Conservation (phyloP, 2,113 vertebrate species). For the Petrocephalus microphthalmus region DNA sequence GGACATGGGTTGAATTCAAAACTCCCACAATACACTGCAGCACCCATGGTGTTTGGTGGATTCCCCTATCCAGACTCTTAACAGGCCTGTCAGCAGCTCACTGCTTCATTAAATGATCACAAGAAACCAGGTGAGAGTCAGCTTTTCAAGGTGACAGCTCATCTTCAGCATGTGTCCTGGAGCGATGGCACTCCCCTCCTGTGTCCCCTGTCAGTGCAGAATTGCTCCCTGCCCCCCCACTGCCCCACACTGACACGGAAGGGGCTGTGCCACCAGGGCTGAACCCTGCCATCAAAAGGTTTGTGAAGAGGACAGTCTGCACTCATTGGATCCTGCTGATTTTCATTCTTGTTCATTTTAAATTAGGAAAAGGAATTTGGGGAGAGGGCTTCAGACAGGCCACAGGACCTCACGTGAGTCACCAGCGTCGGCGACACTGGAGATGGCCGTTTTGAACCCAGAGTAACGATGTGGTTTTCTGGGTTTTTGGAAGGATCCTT, state of each 20-base stretch:
- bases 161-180: background rate
- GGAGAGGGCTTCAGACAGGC: background rate
- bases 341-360: background rate
- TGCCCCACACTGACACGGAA: background rate
- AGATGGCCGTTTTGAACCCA: background rate
- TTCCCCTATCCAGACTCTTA: background rate
- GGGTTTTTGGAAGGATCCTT: background rate
- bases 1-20: background rate
- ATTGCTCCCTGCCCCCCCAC: background rate
- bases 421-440: background rate
- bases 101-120: background rate
- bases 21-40: background rate
- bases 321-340: background rate
- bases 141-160: background rate
- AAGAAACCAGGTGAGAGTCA: background rate
- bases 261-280: background rate
- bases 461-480: background rate
- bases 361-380: background rate
- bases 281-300: background rate
- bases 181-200: background rate
- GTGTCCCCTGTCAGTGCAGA: background rate
- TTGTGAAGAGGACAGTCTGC: background rate
- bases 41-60: background rate
- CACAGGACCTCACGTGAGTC: background rate
- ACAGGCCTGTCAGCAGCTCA: background rate